Conservation (phyloP, 64 coral and sea anemone genomes). For the Actinia tenebrosa region DNA sequence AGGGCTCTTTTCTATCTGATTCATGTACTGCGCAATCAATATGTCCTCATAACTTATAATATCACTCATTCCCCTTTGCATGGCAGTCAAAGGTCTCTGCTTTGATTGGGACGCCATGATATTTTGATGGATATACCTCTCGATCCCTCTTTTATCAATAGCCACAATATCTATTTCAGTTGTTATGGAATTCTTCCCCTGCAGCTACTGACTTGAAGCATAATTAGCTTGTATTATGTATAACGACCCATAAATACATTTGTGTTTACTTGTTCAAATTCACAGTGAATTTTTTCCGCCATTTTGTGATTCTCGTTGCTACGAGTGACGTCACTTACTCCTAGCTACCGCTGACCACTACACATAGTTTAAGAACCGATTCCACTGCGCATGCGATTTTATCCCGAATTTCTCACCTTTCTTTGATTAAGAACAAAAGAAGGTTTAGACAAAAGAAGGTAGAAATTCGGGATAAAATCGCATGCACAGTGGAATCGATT, state of each 20-base stretch:
- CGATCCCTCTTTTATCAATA: neutral
- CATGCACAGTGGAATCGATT: too few relatives aligned
- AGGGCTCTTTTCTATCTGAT: slow-evolving; percentile 51
- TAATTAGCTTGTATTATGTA: neutral
- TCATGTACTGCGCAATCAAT: slow-evolving; percentile 78
- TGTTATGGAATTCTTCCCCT: neutral
- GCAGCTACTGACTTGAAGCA: neutral
- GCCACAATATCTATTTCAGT: neutral
- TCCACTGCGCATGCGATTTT: too few relatives aligned
- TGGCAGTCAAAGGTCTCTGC: neutral
- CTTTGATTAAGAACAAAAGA: too few relatives aligned
- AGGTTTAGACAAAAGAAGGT: too few relatives aligned
- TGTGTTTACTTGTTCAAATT: neutral
- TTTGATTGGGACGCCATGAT: neutral
- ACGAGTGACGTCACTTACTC: slow-evolving; percentile 10
- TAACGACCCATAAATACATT: neutral
- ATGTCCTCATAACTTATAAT: slow-evolving; percentile 79
- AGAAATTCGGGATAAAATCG: too few relatives aligned
- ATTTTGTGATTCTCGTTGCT: slow-evolving; percentile 27
- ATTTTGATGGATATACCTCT: neutral
- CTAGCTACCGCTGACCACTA: neutral
- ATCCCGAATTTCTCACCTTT: too few relatives aligned
- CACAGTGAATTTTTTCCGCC: slow-evolving; percentile 2
- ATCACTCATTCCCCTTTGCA: slow-evolving; percentile 71
- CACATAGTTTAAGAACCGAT: too few relatives aligned